phyloP scores from a whole-genome alignment of 2,113 vertebrate genomes.

The Etheostoma spectabile region DNA sequence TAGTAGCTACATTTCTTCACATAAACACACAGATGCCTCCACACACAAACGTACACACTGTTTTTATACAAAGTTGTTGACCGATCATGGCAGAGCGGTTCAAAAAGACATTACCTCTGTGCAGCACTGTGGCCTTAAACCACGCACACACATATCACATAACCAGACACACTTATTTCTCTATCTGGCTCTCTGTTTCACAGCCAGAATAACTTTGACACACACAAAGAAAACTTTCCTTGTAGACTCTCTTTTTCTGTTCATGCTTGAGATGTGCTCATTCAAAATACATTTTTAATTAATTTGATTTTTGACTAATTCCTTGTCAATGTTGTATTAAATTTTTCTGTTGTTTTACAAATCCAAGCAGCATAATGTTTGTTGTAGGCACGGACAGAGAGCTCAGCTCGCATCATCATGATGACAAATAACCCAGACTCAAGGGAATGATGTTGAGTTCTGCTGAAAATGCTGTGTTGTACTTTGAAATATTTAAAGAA shows the following conservation, averaged over 20 bases:
- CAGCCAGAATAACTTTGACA: conserved; percentile 12
- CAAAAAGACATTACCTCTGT: conserved; percentile 21
- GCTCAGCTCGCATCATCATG: background rate
- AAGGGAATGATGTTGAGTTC: background rate
- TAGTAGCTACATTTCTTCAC: background rate
- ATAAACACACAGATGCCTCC: background rate
- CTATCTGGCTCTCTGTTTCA: conserved; percentile 27
- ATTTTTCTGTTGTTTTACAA: conserved; percentile 22
- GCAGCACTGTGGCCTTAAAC: conserved; percentile 19
- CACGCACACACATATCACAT: conserved; percentile 9
- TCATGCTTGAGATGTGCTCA: conserved; percentile 35
- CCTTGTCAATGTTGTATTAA: conserved; percentile 32
- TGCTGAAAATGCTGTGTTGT: background rate
- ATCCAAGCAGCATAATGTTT: conserved; percentile 16
- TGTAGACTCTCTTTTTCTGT: conserved; percentile 22
- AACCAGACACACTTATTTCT: conserved; percentile 23
- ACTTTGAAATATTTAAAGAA: background rate
- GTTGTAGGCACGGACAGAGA: background rate
- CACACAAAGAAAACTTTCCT: conserved; percentile 28
- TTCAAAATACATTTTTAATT: conserved; percentile 19
- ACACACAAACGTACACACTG: conserved; percentile 1
- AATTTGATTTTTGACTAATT: background rate
- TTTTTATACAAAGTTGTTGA: conserved; percentile 34
- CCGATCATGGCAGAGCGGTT: conserved; percentile 17
- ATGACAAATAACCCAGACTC: background rate